Conservation (phyloP, 2,888 invertebrate genomes). For the Pemphredon lugubris region DNA sequence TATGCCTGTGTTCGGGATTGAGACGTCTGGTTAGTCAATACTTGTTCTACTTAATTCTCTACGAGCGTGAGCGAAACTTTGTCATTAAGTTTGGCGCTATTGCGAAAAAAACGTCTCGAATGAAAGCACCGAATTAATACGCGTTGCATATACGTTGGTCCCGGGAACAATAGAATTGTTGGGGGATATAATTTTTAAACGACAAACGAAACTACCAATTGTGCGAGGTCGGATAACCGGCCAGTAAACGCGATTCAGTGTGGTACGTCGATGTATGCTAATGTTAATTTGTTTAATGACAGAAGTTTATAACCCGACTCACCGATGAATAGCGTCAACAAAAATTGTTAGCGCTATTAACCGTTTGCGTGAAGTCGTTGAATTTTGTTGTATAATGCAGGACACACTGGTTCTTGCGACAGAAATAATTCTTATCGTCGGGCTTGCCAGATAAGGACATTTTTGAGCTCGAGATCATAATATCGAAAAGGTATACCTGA, state of each 20-base stretch:
- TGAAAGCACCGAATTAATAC: too few relatives aligned
- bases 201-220: constrained; percentile 8
- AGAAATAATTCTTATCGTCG: too few relatives aligned
- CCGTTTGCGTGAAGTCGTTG: constrained; percentile 55
- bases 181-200: constrained; percentile 7
- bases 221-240: too few relatives aligned
- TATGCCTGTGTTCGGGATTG: not conserved
- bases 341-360: constrained; percentile 70
- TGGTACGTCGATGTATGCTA: constrained; percentile 1
- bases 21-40: too few relatives aligned
- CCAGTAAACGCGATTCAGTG: not conserved
- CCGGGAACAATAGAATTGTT: constrained; percentile 11
- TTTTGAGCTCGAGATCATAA: too few relatives aligned
- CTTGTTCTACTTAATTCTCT: too few relatives aligned
- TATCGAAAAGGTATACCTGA: too few relatives aligned
- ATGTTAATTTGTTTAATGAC: constrained; percentile 31
- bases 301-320: constrained; percentile 48
- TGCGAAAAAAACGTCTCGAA: too few relatives aligned
- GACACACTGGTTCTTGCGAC: constrained; percentile 65
- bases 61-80: too few relatives aligned
- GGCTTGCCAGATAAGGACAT: too few relatives aligned
- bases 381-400: constrained; percentile 69
- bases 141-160: not conserved
- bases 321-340: constrained; percentile 60
- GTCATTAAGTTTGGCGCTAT: too few relatives aligned